These are phyloP conservation scores for Girardinichthys multiradiatus DNA, from an alignment of 2,113 vertebrate species.

Conservation along the genomic window DNA sequence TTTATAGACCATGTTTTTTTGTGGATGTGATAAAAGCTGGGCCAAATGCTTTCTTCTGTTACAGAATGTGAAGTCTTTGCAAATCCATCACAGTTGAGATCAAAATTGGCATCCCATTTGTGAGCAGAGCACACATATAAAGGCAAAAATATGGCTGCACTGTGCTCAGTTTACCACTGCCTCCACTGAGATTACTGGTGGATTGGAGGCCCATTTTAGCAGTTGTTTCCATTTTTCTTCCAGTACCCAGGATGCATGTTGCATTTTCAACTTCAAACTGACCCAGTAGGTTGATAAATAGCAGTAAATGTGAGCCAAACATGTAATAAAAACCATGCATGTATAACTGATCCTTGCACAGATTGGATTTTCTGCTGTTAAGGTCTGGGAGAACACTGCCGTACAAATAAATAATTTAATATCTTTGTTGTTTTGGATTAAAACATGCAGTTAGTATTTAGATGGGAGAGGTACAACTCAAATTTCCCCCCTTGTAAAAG, in stretches of 20 bases:
- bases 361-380: constrained; percentile 10
- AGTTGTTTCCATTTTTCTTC: constrained; percentile 1
- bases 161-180: background rate
- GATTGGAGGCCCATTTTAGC: background rate
- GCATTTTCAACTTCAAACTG: background rate
- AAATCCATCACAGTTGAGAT: background rate
- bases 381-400: background rate
- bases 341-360: background rate
- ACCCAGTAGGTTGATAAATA: background rate
- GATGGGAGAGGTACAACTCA: background rate
- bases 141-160: background rate
- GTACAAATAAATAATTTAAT: constrained; percentile 6
- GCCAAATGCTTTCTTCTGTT: background rate
- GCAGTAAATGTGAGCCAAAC: constrained; percentile 7
- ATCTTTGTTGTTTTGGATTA: constrained; percentile 25
- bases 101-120: background rate
- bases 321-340: background rate
- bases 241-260: background rate
- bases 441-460: constrained; percentile 17
- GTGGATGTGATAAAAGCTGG: background rate
- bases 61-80: background rate
- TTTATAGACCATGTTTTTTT: background rate
- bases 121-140: background rate
- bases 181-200: background rate
- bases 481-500: constrained; percentile 28